Evolutionary conservation across 2,797 vertebrate species (phyloP).

Genomic region (Cetoscarus ocellatus): DNA sequence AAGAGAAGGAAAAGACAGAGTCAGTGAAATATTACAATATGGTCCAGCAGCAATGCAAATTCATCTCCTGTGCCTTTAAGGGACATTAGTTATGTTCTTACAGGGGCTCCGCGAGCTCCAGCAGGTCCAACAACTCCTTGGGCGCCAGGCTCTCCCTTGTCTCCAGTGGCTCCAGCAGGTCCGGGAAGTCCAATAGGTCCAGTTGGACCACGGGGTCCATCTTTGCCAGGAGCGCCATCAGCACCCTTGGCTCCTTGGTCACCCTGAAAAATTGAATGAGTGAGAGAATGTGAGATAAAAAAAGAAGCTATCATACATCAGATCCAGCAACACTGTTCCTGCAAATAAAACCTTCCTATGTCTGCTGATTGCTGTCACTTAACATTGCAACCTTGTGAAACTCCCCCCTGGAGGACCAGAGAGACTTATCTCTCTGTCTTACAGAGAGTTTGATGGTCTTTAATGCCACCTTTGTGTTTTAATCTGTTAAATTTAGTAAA

Average conservation of each 20-base stretch:
- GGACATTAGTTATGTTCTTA: slow-evolving; percentile 77
- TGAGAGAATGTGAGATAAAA: not conserved
- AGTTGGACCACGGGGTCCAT: slow-evolving; percentile 93
- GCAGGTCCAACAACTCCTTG: slow-evolving; percentile 89
- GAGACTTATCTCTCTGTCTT: no score
- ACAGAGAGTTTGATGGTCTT: no score
- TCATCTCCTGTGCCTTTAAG: not conserved
- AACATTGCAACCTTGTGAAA: no score
- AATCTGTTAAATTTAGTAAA: no score
- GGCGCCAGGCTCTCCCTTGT: slow-evolving; percentile 96
- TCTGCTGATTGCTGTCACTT: no score
- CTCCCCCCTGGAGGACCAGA: no score
- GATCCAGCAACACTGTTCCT: no score
- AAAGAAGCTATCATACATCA: slow-evolving; percentile 1
- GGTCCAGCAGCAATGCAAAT: not conserved
- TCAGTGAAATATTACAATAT: slow-evolving; percentile 12
- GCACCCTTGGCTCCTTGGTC: slow-evolving; percentile 93
- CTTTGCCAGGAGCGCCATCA: slow-evolving; percentile 94
- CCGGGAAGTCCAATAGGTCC: slow-evolving; percentile 98
- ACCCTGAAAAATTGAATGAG: slow-evolving; percentile 81
- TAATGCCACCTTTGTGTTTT: no score
- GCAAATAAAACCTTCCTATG: no score
- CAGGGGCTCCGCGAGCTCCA: slow-evolving; percentile 93
- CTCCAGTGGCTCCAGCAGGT: slow-evolving; percentile 92
- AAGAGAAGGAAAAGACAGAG: not conserved